A percentile compares a stretch with the other conserved stretches of the same genome.
These are phyloP conservation scores for Dinothrombium tinctorium DNA, from an alignment of 1,140 invertebrate species.

Conservation along the genomic window DNA sequence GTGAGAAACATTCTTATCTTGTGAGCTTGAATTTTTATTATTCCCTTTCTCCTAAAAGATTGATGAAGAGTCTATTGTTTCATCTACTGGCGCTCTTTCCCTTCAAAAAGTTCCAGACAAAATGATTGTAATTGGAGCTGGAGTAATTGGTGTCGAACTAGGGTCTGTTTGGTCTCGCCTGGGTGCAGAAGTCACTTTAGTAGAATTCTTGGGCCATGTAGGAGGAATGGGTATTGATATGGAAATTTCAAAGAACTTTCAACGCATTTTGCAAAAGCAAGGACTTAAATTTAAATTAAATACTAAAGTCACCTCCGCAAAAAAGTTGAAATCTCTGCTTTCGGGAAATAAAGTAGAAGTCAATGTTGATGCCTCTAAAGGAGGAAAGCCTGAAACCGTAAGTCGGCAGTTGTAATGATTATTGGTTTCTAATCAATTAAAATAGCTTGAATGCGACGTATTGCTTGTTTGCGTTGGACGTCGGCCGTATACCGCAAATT, in stretches of 20 bases:
- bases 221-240: constrained; percentile 89
- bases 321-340: too few species aligned
- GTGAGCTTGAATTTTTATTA: too few species aligned
- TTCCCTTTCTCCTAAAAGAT: constrained; percentile 40
- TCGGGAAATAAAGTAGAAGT: constrained; percentile 39
- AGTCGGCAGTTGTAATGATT: too few species aligned
- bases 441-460: constrained; percentile 66
- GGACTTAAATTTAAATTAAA: constrained; percentile 84
- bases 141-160: constrained; percentile 93
- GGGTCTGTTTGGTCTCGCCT: constrained; percentile 80
- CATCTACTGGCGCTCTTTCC: constrained; percentile 90
- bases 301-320: constrained; percentile 68
- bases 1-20: too few species aligned
- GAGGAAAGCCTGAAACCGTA: constrained; percentile 48
- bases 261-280: constrained; percentile 77
- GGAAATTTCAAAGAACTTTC: constrained; percentile 89
- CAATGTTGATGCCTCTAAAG: constrained; percentile 66
- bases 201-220: constrained; percentile 76
- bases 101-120: constrained; percentile 69
- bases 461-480: constrained; percentile 85
- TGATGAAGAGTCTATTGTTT: constrained; percentile 79
- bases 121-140: constrained; percentile 90
- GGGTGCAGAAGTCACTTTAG: constrained; percentile 75
- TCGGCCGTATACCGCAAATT: constrained; percentile 66
- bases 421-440: too few species aligned